These are phyloP conservation scores for Donacobius atricapilla DNA, from an alignment of 2,113 vertebrate genomes.

Conservation along the genomic window DNA sequence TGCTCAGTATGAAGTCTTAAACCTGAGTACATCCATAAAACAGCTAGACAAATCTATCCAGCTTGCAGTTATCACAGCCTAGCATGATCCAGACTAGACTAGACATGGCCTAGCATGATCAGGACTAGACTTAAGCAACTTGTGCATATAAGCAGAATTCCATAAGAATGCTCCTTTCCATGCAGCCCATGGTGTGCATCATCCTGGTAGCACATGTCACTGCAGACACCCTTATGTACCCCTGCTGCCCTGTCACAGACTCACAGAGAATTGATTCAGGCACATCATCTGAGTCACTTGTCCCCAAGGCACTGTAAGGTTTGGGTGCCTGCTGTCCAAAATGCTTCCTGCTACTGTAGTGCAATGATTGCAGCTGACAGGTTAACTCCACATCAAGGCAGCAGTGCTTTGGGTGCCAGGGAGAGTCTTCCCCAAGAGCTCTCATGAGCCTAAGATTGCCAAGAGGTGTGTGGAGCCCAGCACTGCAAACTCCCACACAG, in stretches of 20 bases:
- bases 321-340: neutral
- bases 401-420: neutral
- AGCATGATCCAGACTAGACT: neutral
- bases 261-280: neutral
- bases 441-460: accelerated
- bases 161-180: neutral
- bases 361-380: accelerated
- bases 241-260: neutral
- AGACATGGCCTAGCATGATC: neutral
- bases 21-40: neutral
- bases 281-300: neutral
- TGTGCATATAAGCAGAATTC: neutral
- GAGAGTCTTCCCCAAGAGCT: neutral
- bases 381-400: neutral
- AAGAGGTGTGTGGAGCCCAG: neutral
- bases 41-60: neutral
- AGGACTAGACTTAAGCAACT: neutral
- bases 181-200: neutral
- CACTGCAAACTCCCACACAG: accelerated
- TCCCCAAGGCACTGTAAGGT: neutral
- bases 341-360: neutral
- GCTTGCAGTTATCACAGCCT: neutral
- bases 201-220: neutral
- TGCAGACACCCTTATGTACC: neutral
- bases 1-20: neutral